Base-by-base conservation (phyloP, 2,888 invertebrate species). In the Dioctria linearis region DNA sequence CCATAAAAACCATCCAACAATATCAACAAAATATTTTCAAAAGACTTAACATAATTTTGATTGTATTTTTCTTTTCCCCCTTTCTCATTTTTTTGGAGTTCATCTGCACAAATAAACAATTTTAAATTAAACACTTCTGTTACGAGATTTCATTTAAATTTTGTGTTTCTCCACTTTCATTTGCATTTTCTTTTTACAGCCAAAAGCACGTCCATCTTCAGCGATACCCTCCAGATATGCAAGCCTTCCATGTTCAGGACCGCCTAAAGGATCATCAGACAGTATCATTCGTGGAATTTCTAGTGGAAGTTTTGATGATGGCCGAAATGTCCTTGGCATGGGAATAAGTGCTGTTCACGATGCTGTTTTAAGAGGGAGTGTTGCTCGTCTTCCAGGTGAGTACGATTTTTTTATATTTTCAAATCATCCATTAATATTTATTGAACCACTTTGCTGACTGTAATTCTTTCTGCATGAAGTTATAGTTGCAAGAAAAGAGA, bases 321-420 rank as follows among this genome's bases (percentile, higher is more conserved):
- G 83, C 6, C 86, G 88, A n/a, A 89, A 88, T 84, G 86, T 85
- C 49, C 84, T 89, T 67, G 89, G 89, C 79, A 89, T 89, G 79
- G 88, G 88, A 83, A 89, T 89, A 73, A 89, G 88, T 83, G 89
- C 89, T 78, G 89, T 89, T 25, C 89, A 89, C 82, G 88, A 89
- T 86, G 89, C 89, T 5, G 89, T 89, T 11, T 83, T 89, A 49
- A 86, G 88, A 8, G 89, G 88, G 40, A 88, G 88, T 79, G 85
- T 89, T 80, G 88, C 88, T 43, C 88, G 87, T 82, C 82, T 89
- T 81, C 89, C 89, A 81, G 87, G 87, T 87, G 84, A 83, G 82
- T 80, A 4, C 11, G 6, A 11, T 3, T 54, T 54, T 54, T 1
- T 4, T 54, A 54, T 11, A 54, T 11, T 46, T 5, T 46, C 8